Base-by-base conservation (phyloP, 2,113 vertebrate species). In the Aramus guarauna region DNA sequence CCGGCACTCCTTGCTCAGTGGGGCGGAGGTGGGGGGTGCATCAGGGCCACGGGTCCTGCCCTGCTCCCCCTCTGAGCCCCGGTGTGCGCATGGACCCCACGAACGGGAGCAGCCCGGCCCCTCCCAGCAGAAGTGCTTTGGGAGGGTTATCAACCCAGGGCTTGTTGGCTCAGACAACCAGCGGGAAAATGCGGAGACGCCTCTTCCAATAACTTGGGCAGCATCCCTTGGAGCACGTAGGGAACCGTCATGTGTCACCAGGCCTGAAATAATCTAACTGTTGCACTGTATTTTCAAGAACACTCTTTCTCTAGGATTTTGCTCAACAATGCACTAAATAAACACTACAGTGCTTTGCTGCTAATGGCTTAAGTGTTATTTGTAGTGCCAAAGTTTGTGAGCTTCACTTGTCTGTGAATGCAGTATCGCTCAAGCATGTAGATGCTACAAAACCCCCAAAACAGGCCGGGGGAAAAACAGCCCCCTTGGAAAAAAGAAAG, bases 1-100 rank as follows among this genome's bases (percentile, higher is more conserved):
- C 63, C 0, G 0, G 29, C 32, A 34, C 29, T 0, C 0, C n/a
- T 16, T 2, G 2, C 36, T 47, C 3, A 1, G 48, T 11, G 0
- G 4, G 11, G 2, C 2, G 5, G 7, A 12, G 9, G 4, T 16
- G 5, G 17, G 13, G 37, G 19, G 12, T 9, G 19, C 15, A 1
- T 10, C 19, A 9, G 17, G 39, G 50, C 22, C 0, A 12, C 13
- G 50, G n/a, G 32, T 12, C 27, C 72, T 48, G 23, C 80, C 56
- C n/a, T 1, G 22, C 26, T 53, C 29, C n/a, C 37, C 0, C 13
- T 7, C 15, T 1, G 17, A 7, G 30, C 5, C 53, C 22, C 0
- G 0, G n/a, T 0, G 2, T 9, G 32, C 20, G 64, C 18, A 27
- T 2, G 3, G 34, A 43, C 39, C 48, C 68, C 2, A 2, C 2